Evolutionary conservation across 2,113 vertebrate species (phyloP).

Genomic region (Lepidothrix coronata): DNA sequence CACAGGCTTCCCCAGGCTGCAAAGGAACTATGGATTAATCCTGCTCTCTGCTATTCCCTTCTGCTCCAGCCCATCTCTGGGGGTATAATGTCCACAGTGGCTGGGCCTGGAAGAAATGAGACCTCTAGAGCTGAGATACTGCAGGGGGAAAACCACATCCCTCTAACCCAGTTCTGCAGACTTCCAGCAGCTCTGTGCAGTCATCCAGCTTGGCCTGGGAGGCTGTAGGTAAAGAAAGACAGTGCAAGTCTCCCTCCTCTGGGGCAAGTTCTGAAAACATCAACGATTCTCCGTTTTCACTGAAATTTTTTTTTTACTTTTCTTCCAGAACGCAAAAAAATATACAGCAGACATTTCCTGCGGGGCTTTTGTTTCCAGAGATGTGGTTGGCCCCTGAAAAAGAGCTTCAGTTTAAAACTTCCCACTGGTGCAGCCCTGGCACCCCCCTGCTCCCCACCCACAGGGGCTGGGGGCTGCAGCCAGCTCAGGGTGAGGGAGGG

Average conservation of each 20-base stretch:
- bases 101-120: not conserved
- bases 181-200: not conserved
- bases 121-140: not conserved
- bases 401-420: not conserved
- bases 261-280: not conserved
- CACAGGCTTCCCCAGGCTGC: not conserved
- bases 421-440: not conserved
- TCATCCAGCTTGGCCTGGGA: not conserved
- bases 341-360: not conserved
- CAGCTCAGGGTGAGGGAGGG: fast-evolving
- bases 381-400: not conserved
- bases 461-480: not conserved
- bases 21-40: not conserved
- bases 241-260: not conserved
- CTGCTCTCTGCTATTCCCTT: not conserved
- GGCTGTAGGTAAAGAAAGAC: not conserved
- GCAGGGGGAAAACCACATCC: not conserved
- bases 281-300: not conserved
- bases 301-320: not conserved
- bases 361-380: not conserved
- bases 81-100: not conserved
- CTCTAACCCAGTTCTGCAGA: not conserved
- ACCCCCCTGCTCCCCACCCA: not conserved
- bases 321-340: not conserved
- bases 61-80: not conserved